A percentile compares a stretch with the other conserved stretches of the same genome.
Evolutionary conservation across 2,888 invertebrate genomes (phyloP).

Genomic region (Synergus japonicus): DNA sequence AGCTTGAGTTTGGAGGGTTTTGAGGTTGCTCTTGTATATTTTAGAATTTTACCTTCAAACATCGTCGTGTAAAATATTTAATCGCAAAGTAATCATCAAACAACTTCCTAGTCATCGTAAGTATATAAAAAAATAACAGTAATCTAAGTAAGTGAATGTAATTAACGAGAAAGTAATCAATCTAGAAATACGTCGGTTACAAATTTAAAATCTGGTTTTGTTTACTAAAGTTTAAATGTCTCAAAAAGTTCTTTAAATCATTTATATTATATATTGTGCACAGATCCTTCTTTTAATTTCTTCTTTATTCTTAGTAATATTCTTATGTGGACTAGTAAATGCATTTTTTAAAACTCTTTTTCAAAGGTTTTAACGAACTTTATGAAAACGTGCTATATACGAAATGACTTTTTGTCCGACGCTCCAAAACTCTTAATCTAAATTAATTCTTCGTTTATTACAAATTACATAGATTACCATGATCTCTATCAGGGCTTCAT

Average conservation of each 20-base stretch:
- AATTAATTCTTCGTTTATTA: neutral
- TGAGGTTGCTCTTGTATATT: neutral
- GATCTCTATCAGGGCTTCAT: neutral
- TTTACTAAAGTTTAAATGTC: constrained; percentile 35
- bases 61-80: constrained; percentile 9
- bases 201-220: constrained; percentile 17
- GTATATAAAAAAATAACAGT: neutral
- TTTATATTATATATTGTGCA: neutral
- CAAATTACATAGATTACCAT: neutral
- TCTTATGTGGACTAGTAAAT: too few relatives aligned
- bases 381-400: neutral
- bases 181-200: neutral
- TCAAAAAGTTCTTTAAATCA: neutral
- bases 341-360: neutral
- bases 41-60: neutral
- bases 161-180: neutral
- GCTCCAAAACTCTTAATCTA: too few relatives aligned
- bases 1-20: neutral
- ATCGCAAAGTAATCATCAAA: neutral
- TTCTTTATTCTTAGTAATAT: neutral
- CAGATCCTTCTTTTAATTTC: neutral
- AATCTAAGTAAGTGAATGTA: neutral
- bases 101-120: neutral
- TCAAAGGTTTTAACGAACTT: neutral
- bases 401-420: too few relatives aligned